Base-by-base conservation (phyloP, 2,797 vertebrate species). In the Triplophysa yarkandensis region DNA sequence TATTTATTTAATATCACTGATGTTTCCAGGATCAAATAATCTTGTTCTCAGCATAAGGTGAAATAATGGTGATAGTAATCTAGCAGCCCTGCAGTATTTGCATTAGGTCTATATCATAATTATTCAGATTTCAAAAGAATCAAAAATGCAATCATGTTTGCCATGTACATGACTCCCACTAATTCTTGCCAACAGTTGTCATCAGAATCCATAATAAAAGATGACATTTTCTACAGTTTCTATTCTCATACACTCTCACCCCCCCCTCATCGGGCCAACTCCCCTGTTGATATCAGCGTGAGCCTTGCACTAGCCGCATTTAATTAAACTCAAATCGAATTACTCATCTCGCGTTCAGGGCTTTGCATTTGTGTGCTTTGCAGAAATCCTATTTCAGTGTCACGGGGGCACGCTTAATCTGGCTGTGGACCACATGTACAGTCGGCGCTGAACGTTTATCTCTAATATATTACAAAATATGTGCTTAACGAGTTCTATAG, bases 241-340 rank as follows among this genome's bases (percentile, higher is more conserved):
- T 23, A 48, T 43, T 64, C 25, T 25, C 27, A 46, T 17, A n/a
- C 41, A 61, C 23, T 39, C 46, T 61, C 71, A 48, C 52, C 74
- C 66, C n/a, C 36, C 46, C 27, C n/a, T n/a, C n/a, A n/a, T 54
- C 54, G 65, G 36, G 62, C 64, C 43, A 52, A 41, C 71, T 76
- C 52, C 69, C 83, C 78, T 25, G 32, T 62, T 4, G 71, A 71
- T 70, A 50, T 66, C 61, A n/a, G 44, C 21, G 13, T 68, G 77
- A 76, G 82, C 9, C 54, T 34, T 65, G 81, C 71, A 68, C 76
- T 74, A 77, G 79, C 48, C 52, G 77, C 71, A 80, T 85, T 83
- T 82, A 67, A 86, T 87, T 83, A 76, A 71, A 73, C 69, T 86
- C 77, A 78, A 84, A 85, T 82, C 77, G 72, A 81, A 80, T 85